A percentile compares a stretch with the other conserved stretches of the same genome.
Evolutionary conservation across 2,888 invertebrate species (phyloP).

Genomic region (Cheiracanthium punctorium): DNA sequence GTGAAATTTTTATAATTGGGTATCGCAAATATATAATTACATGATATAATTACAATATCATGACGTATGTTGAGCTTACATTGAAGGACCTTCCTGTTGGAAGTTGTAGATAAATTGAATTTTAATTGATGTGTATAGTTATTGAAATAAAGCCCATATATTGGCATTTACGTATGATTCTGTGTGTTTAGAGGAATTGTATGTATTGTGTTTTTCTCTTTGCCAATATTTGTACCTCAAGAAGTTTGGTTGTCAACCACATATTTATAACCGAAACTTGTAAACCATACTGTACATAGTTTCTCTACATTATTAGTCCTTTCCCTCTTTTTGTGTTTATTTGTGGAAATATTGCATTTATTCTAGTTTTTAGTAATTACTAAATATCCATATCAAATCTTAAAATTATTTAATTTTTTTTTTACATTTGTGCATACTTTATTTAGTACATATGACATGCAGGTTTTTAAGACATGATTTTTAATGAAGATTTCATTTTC

Average conservation of each 20-base stretch:
- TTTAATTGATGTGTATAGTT: constrained; percentile 50
- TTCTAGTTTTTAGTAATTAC: not conserved
- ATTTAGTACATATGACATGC: not conserved
- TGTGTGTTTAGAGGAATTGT: constrained; percentile 34
- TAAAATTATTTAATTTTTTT: not conserved
- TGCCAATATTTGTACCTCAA: constrained; percentile 51
- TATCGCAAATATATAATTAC: too few species aligned
- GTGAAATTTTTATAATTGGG: too few species aligned
- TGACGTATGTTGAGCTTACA: too few species aligned
- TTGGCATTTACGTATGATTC: constrained; percentile 23
- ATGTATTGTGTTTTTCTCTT: constrained; percentile 38
- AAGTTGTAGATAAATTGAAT: constrained; percentile 49
- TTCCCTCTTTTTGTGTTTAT: constrained; percentile 9
- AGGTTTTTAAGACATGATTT: not conserved
- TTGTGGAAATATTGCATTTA: not conserved
- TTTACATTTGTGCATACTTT: not conserved
- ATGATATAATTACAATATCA: too few species aligned
- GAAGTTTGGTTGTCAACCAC: constrained; percentile 10
- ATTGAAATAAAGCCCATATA: constrained; percentile 1
- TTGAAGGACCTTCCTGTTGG: not conserved
- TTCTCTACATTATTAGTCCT: not conserved
- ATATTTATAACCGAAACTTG: constrained; percentile 16
- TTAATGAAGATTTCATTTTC: not conserved
- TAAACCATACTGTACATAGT: constrained; percentile 42
- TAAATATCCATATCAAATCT: not conserved